Conservation (phyloP, 1,140 invertebrate genomes). For the Drosophila hydei region DNA sequence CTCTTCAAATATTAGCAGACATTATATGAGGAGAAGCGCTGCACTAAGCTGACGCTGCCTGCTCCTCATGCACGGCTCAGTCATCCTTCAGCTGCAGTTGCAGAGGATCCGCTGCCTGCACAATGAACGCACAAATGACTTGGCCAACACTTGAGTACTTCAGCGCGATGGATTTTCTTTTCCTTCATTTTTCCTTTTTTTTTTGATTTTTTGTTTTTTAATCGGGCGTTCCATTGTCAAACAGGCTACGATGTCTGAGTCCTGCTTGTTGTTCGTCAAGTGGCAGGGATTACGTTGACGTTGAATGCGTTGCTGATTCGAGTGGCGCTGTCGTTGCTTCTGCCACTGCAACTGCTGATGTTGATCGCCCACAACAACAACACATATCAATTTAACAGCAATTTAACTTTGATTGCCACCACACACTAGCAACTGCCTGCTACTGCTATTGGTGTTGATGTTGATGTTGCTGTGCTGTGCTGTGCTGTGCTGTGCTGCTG, state of each 20-base stretch:
- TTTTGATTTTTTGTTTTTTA: conserved; percentile 65
- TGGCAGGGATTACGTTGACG: conserved; percentile 74
- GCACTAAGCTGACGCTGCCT: conserved; percentile 49
- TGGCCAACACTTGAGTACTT: conserved; percentile 64
- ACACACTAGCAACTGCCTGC: conserved; percentile 23
- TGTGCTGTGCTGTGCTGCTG: conserved; percentile 18
- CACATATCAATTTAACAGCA: conserved; percentile 42
- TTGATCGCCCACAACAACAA: conserved; percentile 9
- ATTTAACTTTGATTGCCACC: conserved; percentile 47
- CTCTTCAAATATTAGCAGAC: conserved; percentile 81
- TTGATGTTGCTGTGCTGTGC: conserved; percentile 18
- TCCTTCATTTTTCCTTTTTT: conserved; percentile 6
- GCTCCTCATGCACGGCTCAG: conserved; percentile 6
- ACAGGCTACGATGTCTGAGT: conserved; percentile 20
- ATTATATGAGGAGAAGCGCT: conserved; percentile 53
- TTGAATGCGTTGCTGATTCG: conserved; percentile 73
- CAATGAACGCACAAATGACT: conserved; percentile 78
- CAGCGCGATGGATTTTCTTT: conserved; percentile 40
- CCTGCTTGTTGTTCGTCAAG: conserved; percentile 47
- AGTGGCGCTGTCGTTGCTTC: conserved; percentile 11
- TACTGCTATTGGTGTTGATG: conserved; percentile 12
- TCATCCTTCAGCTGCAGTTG: conserved; percentile 17
- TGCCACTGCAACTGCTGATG: conserved; percentile 7
- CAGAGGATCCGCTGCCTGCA: conserved; percentile 39
- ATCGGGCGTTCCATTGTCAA: conserved; percentile 68